These are phyloP conservation scores for Enteromius thamalakanensis DNA, from an alignment of 2,797 vertebrate species.

Conservation along the genomic window DNA sequence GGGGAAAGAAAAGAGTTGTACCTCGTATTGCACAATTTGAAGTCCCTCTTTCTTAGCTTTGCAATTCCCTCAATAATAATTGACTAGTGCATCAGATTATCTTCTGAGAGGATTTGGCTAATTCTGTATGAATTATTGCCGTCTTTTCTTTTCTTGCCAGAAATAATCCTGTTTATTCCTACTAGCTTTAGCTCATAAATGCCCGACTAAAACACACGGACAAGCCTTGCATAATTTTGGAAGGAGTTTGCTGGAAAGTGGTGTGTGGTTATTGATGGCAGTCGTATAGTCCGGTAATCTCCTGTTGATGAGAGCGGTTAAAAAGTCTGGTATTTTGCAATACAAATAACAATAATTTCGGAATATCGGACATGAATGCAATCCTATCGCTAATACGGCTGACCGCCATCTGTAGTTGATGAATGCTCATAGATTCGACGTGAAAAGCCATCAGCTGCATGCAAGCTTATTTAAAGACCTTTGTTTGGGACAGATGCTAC, in stretches of 20 bases:
- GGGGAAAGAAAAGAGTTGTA: conserved; percentile 54
- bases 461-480: conserved; percentile 64
- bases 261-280: conserved; percentile 33
- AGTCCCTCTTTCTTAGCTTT: conserved; percentile 53
- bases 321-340: conserved; percentile 53
- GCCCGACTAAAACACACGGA: conserved; percentile 12
- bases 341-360: conserved; percentile 58
- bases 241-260: conserved; percentile 30
- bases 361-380: conserved; percentile 44
- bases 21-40: conserved; percentile 50
- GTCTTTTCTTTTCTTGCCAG: conserved; percentile 38
- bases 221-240: conserved; percentile 50
- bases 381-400: conserved; percentile 67
- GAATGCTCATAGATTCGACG: conserved; percentile 72
- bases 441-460: conserved; percentile 66
- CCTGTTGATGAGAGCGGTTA: conserved; percentile 29
- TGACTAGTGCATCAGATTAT: conserved; percentile 48
- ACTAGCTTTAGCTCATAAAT: conserved; percentile 34
- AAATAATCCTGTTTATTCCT: conserved; percentile 50
- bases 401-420: conserved; percentile 71
- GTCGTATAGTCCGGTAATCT: conserved; percentile 4
- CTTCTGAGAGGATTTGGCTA: conserved; percentile 48
- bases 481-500: conserved; percentile 66
- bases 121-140: conserved; percentile 47
- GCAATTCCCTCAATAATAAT: conserved; percentile 54